A percentile compares a stretch with the other conserved stretches of the same genome.
Conservation (phyloP, 2,888 invertebrate genomes). For the Aleiodes testaceus region DNA sequence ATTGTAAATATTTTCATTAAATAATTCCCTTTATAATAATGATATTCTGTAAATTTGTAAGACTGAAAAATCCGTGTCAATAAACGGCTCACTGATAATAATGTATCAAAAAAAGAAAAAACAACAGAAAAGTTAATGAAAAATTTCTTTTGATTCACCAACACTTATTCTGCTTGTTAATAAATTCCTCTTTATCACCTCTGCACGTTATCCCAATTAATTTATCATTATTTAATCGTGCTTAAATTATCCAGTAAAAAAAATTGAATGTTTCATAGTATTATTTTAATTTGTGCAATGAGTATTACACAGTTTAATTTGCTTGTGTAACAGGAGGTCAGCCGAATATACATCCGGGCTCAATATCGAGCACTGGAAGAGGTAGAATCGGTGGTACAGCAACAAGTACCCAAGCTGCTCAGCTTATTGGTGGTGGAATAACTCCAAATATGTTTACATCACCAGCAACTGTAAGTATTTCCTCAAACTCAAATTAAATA, state of each 20-base stretch:
- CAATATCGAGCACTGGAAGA: constrained; percentile 79
- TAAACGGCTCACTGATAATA: constrained; percentile 56
- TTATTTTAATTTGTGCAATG: constrained; percentile 26
- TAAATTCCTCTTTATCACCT: constrained; percentile 37
- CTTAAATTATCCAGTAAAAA: neutral
- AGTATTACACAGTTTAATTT: constrained; percentile 51
- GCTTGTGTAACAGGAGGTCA: constrained; percentile 72
- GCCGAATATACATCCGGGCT: constrained; percentile 79
- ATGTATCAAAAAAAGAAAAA: constrained; percentile 26
- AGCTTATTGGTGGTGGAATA: constrained; percentile 81
- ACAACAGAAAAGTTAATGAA: constrained; percentile 33
- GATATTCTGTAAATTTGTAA: constrained; percentile 58
- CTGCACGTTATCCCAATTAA: constrained; percentile 22
- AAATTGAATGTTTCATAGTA: constrained; percentile 15
- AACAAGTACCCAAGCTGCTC: constrained; percentile 78
- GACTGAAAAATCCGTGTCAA: constrained; percentile 58
- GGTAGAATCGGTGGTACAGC: constrained; percentile 77
- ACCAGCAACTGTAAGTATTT: constrained; percentile 70
- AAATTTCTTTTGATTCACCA: constrained; percentile 43
- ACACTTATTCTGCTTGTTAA: constrained; percentile 41
- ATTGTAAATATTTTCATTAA: constrained; percentile 54
- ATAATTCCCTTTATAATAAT: constrained; percentile 52
- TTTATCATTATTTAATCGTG: neutral
- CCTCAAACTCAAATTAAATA: no score
- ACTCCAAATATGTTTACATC: constrained; percentile 80